Evolutionary conservation across 2,888 invertebrate genomes (phyloP).

Genomic region (Cheilosia grossa): DNA sequence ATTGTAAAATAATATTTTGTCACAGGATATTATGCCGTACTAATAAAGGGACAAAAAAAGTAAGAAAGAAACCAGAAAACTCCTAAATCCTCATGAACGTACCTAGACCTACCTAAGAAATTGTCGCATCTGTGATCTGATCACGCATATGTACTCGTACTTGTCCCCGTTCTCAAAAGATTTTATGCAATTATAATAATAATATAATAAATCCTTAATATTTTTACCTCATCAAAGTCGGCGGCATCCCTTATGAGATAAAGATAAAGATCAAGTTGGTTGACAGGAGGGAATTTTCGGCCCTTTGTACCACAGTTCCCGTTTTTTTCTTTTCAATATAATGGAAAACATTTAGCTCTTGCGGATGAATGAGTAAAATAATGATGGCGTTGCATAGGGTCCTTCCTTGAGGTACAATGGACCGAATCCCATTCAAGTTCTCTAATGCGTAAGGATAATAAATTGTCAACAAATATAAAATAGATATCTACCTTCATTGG

Average conservation of each 20-base stretch:
- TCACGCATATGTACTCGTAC: neutral
- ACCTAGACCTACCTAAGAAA: slow-evolving; percentile 28
- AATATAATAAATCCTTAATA: slow-evolving; percentile 83
- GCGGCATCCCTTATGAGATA: slow-evolving; percentile 66
- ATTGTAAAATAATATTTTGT: slow-evolving; percentile 83
- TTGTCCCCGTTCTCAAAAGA: slow-evolving; percentile 27
- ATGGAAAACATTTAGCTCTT: slow-evolving; percentile 69
- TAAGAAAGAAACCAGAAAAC: neutral
- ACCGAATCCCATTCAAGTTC: slow-evolving; percentile 55
- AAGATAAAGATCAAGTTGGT: slow-evolving; percentile 71
- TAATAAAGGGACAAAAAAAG: slow-evolving; percentile 14
- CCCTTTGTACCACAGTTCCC: slow-evolving; percentile 58
- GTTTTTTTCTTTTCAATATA: slow-evolving; percentile 28
- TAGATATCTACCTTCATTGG: slow-evolving; percentile 6
- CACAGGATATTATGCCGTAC: slow-evolving; percentile 63
- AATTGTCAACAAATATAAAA: slow-evolving; percentile 71
- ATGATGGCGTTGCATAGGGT: slow-evolving; percentile 62
- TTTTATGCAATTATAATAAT: slow-evolving; percentile 82
- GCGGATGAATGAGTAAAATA: slow-evolving; percentile 66
- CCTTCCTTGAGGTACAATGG: slow-evolving; percentile 29
- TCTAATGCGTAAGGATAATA: slow-evolving; percentile 72
- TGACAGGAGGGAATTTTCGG: slow-evolving; percentile 51
- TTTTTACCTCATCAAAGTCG: slow-evolving; percentile 81
- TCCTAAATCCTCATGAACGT: slow-evolving; percentile 8
- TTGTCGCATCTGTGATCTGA: slow-evolving; percentile 40